Conservation (phyloP, 2,797 vertebrate genomes). For the Phrynocephalus forsythii region DNA sequence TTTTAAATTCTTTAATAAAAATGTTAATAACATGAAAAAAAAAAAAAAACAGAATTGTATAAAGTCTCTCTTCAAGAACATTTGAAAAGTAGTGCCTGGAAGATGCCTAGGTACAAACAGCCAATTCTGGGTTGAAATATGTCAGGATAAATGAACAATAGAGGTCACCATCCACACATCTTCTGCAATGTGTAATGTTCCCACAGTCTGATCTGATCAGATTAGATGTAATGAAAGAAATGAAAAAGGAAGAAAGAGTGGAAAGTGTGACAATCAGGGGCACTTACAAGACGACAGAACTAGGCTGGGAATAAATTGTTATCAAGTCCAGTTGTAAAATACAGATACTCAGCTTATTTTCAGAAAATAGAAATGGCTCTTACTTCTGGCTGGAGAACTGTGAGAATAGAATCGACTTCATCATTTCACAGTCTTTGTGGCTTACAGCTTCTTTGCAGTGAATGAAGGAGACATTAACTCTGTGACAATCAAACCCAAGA, state of each 20-base stretch:
- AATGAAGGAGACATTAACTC: background rate
- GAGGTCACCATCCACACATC: background rate
- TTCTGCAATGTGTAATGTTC: background rate
- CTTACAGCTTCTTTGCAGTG: background rate
- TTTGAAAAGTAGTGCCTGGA: background rate
- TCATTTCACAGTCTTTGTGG: background rate
- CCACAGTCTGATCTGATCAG: accelerated
- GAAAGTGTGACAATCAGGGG: background rate
- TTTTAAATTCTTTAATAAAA: no score
- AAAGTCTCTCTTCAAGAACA: background rate
- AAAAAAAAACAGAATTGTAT: background rate
- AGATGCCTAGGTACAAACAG: background rate
- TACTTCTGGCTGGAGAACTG: background rate
- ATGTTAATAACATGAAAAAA: no score
- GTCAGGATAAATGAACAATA: background rate
- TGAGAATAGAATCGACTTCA: background rate
- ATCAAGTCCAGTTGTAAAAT: slow-evolving; percentile 2
- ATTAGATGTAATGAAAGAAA: slow-evolving; percentile 19
- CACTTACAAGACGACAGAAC: background rate
- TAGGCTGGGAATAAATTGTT: slow-evolving; percentile 2
- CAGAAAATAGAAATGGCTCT: background rate
- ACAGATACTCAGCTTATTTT: slow-evolving; percentile 22
- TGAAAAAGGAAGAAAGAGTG: background rate
- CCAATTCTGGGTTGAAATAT: slow-evolving; percentile 4
- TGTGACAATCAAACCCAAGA: background rate